Evolutionary conservation across 2,888 invertebrate species (phyloP).

Genomic region (Caenorhabditis plicata): DNA sequence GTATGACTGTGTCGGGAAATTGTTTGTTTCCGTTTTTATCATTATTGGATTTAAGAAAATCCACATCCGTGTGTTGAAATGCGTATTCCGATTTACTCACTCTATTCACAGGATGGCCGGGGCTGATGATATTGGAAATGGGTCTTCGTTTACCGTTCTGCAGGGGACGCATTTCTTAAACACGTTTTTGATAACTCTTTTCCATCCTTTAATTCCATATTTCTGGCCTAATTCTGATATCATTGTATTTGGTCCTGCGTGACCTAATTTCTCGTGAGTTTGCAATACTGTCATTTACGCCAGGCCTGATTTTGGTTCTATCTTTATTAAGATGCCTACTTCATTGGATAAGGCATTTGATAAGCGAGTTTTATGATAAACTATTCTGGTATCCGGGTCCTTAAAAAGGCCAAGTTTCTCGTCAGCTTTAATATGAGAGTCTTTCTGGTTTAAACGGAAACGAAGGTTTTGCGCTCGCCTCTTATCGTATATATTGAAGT

Average conservation of each 20-base stretch:
- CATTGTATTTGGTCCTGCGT: constrained; percentile 8
- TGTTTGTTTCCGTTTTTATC: not conserved
- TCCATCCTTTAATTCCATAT: not conserved
- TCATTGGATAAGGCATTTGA: not conserved
- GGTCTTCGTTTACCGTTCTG: constrained; percentile 1
- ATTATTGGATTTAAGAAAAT: constrained; percentile 2
- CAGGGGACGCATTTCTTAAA: constrained; percentile 5
- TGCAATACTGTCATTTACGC: not conserved
- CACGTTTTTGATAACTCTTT: constrained; percentile 1
- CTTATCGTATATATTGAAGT: not conserved
- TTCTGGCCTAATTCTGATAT: not conserved
- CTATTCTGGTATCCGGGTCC: not conserved
- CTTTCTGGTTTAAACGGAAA: not conserved
- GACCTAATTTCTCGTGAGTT: not conserved
- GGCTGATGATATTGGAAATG: not conserved
- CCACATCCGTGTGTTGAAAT: constrained; percentile 4
- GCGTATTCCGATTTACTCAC: not conserved
- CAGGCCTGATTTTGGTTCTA: not conserved
- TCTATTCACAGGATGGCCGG: not conserved
- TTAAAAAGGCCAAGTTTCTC: not conserved
- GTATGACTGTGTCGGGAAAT: not conserved
- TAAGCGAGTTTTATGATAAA: not conserved
- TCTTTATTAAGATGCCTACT: not conserved
- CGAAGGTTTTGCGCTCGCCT: not conserved
- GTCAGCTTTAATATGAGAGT: not conserved